These are phyloP conservation scores for Ornithoptera priamus DNA, from an alignment of 2,888 invertebrate species.

Conservation along the genomic window DNA sequence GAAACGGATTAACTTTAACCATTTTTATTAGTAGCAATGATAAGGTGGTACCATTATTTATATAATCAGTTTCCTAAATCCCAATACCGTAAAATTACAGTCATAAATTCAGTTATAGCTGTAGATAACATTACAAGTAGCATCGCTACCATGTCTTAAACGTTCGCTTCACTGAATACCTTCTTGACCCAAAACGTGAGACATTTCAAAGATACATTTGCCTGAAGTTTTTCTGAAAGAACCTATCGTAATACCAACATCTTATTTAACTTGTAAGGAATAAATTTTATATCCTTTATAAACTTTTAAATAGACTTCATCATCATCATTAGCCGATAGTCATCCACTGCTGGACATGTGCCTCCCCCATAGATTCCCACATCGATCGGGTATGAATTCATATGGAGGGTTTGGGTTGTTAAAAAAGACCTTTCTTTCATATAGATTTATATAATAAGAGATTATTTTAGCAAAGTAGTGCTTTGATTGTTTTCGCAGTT, in stretches of 20 bases:
- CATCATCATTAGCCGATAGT: not conserved
- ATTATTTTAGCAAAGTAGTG: not conserved
- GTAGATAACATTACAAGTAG: constrained; percentile 8
- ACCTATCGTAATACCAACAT: constrained; percentile 2
- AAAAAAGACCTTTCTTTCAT: not conserved
- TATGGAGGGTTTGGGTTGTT: too few species aligned
- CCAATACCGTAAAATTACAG: constrained; percentile 8
- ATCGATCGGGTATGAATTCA: too few species aligned
- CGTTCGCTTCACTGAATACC: constrained; percentile 20
- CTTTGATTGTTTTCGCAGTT: constrained; percentile 3
- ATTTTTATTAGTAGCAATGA: not conserved
- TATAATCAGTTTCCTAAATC: not conserved
- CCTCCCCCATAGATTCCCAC: too few species aligned
- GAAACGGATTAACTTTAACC: not conserved
- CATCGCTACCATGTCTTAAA: constrained; percentile 15
- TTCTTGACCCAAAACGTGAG: constrained; percentile 30
- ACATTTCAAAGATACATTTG: constrained; percentile 16
- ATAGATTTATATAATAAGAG: too few species aligned
- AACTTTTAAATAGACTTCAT: not conserved
- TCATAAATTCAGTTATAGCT: constrained; percentile 15
- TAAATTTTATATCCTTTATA: not conserved
- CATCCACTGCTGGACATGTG: too few species aligned
- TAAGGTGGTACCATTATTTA: not conserved
- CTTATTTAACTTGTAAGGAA: not conserved
- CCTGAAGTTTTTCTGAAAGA: constrained; percentile 8